Conservation (phyloP, 1,140 invertebrate genomes). For the Drosophila dunni region DNA sequence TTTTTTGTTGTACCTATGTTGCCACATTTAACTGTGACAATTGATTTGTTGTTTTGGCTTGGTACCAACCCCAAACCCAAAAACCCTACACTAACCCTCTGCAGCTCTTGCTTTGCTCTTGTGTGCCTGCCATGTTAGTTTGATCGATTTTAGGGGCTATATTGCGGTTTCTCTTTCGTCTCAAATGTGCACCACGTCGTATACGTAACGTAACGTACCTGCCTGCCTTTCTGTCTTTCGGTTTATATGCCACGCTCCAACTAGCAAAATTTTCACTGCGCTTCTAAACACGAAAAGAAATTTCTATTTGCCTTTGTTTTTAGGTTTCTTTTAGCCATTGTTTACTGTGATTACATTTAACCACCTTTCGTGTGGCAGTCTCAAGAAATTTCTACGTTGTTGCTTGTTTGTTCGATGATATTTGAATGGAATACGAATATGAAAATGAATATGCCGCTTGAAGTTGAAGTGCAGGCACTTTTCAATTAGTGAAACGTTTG, state of each 20-base stretch:
- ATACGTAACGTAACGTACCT: constrained; percentile 56
- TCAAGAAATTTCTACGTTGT: constrained; percentile 57
- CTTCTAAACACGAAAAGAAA: constrained; percentile 41
- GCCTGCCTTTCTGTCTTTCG: not conserved
- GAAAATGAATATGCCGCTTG: constrained; percentile 24
- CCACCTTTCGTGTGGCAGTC: constrained; percentile 24
- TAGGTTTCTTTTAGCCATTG: constrained; percentile 17
- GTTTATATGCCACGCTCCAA: constrained; percentile 43
- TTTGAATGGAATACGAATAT: constrained; percentile 34
- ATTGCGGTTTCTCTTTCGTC: constrained; percentile 22
- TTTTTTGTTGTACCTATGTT: not conserved
- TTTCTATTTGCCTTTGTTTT: constrained; percentile 33
- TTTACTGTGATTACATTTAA: constrained; percentile 38
- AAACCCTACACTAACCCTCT: not conserved
- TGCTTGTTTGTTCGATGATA: constrained; percentile 61
- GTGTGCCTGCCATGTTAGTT: constrained; percentile 52
- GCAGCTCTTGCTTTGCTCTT: constrained; percentile 1
- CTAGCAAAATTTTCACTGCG: constrained; percentile 52
- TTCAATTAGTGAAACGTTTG: constrained; percentile 69
- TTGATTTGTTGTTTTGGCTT: constrained; percentile 49
- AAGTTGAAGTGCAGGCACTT: constrained; percentile 53
- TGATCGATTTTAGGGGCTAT: constrained; percentile 67
- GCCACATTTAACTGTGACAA: constrained; percentile 59
- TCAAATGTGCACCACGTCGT: constrained; percentile 32
- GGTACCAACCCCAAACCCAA: constrained; percentile 8